These are phyloP conservation scores for Actinernus sp. DNA, from an alignment of 92 coral and sea anemone genomes.

Conservation along the genomic window DNA sequence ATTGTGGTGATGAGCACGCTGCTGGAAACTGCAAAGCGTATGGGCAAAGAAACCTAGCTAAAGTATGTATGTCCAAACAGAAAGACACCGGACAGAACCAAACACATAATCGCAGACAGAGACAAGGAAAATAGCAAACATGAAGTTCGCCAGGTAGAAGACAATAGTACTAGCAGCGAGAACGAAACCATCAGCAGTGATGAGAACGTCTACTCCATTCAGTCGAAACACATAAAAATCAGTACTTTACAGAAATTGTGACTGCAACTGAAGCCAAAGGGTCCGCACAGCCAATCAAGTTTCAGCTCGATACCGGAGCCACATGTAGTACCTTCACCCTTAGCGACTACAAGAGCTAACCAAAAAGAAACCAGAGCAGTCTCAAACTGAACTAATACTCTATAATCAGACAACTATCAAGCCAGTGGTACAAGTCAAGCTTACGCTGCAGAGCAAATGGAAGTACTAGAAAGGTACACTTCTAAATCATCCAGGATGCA, in stretches of 20 bases:
- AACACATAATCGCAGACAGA: neutral
- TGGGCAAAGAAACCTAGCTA: conserved; percentile 42
- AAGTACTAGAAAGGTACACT: conserved; percentile 40
- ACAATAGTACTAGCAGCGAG: neutral
- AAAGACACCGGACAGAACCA: conserved; percentile 6
- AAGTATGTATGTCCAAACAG: conserved; percentile 26
- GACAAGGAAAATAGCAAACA: conserved; percentile 21
- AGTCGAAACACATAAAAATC: neutral
- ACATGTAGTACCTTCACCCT: conserved; percentile 45
- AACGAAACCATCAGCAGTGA: conserved; percentile 40
- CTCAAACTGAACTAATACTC: conserved; percentile 20
- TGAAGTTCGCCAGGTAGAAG: conserved; percentile 2
- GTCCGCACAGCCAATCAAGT: too few relatives aligned
- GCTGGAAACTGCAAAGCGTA: conserved; percentile 40
- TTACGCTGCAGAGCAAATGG: conserved; percentile 32
- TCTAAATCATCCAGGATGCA: conserved; percentile 37
- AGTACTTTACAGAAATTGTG: conserved; percentile 9
- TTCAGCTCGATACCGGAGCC: conserved; percentile 49
- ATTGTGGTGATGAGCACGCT: conserved; percentile 37
- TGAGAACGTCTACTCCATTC: conserved; percentile 21
- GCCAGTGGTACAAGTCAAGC: conserved; percentile 30
- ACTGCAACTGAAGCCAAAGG: too few relatives aligned
- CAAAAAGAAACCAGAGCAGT: conserved; percentile 20
- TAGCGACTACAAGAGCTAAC: conserved; percentile 34
- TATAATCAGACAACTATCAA: conserved; percentile 19